Evolutionary conservation across 2,113 vertebrate species (phyloP).

Genomic region (Hoplias malabaricus): DNA sequence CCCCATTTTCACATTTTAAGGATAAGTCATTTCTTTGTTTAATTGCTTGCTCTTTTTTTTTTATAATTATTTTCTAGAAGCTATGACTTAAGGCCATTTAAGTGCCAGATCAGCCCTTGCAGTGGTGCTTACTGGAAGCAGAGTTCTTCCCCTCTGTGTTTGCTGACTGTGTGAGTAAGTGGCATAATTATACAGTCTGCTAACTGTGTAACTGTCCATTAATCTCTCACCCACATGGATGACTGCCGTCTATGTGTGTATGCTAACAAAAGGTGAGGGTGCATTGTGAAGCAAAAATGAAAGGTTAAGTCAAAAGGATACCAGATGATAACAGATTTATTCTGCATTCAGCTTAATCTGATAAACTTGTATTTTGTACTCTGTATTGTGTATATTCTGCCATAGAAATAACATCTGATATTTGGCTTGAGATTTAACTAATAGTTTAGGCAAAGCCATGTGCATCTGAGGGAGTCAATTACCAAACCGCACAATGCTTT

Average conservation of each 20-base stretch:
- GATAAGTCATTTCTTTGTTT: neutral
- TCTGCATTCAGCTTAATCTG: neutral
- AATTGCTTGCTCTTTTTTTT: constrained; percentile 14
- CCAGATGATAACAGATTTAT: neutral
- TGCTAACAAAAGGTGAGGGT: neutral
- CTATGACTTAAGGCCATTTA: constrained; percentile 50
- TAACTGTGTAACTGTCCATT: constrained; percentile 63
- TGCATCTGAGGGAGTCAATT: constrained; percentile 60
- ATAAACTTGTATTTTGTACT: neutral
- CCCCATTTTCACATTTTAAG: neutral
- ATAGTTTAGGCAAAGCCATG: constrained; percentile 27
- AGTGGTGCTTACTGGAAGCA: constrained; percentile 60
- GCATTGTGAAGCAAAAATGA: neutral
- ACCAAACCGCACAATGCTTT: constrained; percentile 57
- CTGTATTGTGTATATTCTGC: neutral
- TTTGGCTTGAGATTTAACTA: neutral
- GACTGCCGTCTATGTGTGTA: constrained; percentile 39
- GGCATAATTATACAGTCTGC: constrained; percentile 74
- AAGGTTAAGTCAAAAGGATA: neutral
- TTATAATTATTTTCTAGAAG: constrained; percentile 37
- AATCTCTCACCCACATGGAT: constrained; percentile 61
- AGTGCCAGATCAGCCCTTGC: constrained; percentile 51
- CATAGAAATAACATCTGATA: neutral
- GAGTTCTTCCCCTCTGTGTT: constrained; percentile 66
- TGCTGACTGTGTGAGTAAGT: constrained; percentile 68